Evolutionary conservation across 2,113 vertebrate species (phyloP).

Genomic region (Hypocryptadius cinnamomeus): DNA sequence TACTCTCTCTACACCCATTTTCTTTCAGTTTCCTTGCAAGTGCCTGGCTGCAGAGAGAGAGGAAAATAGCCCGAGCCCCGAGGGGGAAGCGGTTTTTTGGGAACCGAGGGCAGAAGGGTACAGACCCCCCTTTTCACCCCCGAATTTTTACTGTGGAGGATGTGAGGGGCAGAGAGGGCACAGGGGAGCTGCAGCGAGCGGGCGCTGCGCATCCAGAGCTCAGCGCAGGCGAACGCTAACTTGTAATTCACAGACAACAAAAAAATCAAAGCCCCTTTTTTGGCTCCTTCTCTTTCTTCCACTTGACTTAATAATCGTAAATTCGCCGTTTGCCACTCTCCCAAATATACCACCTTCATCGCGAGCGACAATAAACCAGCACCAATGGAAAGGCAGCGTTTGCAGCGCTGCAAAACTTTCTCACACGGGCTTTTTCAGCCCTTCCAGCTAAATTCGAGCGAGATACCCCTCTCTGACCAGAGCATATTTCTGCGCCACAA

Average conservation of each 20-base stretch:
- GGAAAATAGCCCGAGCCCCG: background rate
- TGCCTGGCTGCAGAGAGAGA: background rate
- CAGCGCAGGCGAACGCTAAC: background rate
- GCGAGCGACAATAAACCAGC: background rate
- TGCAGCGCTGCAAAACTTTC: constrained; percentile 21
- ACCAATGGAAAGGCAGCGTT: background rate
- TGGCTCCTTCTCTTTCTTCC: background rate
- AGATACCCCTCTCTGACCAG: constrained; percentile 45
- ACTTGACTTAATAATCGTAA: constrained; percentile 34
- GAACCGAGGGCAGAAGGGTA: background rate
- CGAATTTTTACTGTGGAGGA: background rate
- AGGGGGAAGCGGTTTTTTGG: background rate
- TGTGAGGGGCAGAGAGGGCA: background rate
- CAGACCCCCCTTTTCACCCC: fast-evolving
- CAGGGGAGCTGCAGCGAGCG: background rate
- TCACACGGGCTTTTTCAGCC: background rate
- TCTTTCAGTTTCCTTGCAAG: background rate
- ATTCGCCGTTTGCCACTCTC: background rate
- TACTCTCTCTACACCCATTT: background rate
- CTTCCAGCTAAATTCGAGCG: background rate
- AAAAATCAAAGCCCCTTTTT: background rate
- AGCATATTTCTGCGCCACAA: constrained; percentile 37
- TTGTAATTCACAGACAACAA: background rate
- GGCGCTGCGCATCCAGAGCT: background rate
- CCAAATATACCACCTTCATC: background rate